Conservation (phyloP, 2,797 vertebrate species). For the Simalia tracyae region DNA sequence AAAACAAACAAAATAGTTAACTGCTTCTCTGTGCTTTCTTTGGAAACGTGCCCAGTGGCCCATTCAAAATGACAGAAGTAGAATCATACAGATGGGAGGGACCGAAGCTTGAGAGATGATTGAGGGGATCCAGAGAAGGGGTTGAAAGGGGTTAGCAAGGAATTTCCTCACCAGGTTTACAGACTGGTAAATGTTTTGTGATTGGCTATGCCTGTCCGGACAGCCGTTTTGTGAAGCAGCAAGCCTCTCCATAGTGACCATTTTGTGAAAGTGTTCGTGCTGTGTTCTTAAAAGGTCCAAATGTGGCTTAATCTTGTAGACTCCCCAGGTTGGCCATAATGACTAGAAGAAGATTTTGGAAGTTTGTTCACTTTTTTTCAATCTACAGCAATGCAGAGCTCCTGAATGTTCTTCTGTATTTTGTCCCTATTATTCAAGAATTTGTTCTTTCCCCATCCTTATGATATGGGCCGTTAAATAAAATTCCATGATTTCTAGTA, state of each 20-base stretch:
- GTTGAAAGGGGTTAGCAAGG: not conserved
- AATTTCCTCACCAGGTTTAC: not conserved
- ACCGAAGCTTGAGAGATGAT: not conserved
- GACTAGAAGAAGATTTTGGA: not conserved
- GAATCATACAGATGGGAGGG: too few relatives aligned
- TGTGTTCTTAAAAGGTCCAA: not conserved
- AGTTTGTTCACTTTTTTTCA: not conserved
- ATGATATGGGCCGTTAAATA: not conserved
- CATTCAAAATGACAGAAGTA: not conserved
- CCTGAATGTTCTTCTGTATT: not conserved
- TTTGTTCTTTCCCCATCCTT: not conserved
- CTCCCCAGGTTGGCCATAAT: not conserved
- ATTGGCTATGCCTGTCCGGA: not conserved
- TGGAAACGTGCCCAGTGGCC: not conserved
- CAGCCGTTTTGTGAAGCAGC: not conserved
- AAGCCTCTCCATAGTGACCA: not conserved
- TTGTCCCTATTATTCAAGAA: too few relatives aligned
- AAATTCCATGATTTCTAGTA: not conserved
- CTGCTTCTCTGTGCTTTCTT: not conserved
- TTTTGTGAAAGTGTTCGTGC: not conserved
- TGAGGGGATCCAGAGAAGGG: not conserved
- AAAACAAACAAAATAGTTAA: not conserved
- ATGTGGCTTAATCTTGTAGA: not conserved
- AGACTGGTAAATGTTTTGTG: not conserved
- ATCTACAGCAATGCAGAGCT: too few relatives aligned